Base-by-base conservation (phyloP, 1,140 invertebrate genomes). In the Calycopis cecrops region DNA sequence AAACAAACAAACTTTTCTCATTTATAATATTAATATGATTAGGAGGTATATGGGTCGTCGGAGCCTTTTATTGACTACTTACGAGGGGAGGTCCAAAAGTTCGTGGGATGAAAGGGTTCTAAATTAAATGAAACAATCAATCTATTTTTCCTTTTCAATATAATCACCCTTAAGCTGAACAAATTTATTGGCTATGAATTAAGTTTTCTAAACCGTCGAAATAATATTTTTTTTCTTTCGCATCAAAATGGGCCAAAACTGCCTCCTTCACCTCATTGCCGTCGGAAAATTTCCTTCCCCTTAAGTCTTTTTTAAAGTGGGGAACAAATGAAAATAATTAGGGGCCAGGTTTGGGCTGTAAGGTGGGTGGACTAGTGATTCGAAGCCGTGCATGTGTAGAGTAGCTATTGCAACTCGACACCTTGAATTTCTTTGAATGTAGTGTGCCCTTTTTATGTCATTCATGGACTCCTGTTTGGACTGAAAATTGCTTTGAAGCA, bases 271-370 rank as follows among this genome's bases (percentile, higher is more conserved):
- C 60, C 51, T 69, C 67, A 61, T 72, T 58, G 62, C 72, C 65
- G 33, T 64, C 65, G 52, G 47, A 55, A 67, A 70, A 73, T 66
- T 42, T 67, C 48, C 61, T 66, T 56, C 69, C 69, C 42, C 55
- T 47, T 35, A 72, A 62, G 40, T 47, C 40, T 59, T 55, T 73
- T 68, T 70, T 34, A 71, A 61, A 59, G 69, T 59, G 9, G 63
- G 52, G 42, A 71, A 70, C 51, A 71, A 67, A 64, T 71, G 76
- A 37, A 75, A 87, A 63, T 88, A 83, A 40, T 69, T 76, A 37
- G 77, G 77, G 47, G 79, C 72, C 21, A 89, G 64, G 67, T 89
- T 81, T 58, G 76, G 79, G 48, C 64, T 79, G 61, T 88, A 89
- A 28, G 81, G 79, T 71, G 75, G 79, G 59, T 89, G 85, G 33